Conservation (phyloP, 2,797 vertebrate genomes). For the Hipposideros larvatus region DNA sequence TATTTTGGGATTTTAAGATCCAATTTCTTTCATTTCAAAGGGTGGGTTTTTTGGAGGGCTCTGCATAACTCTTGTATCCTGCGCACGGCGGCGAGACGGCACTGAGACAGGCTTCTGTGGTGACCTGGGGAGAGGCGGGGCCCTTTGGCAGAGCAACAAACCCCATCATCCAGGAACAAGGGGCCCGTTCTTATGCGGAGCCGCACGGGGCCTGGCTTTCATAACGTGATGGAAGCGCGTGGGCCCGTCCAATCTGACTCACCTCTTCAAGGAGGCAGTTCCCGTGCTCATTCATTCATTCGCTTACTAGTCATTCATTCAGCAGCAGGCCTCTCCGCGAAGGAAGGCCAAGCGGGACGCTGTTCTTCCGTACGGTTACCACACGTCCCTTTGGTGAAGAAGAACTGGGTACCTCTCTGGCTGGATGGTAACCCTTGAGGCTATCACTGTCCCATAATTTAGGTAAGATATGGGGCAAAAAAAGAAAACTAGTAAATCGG, state of each 20-base stretch:
- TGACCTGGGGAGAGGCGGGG: constrained; percentile 85
- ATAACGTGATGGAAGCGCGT: constrained; percentile 75
- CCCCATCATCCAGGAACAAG: constrained; percentile 88
- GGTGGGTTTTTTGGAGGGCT: constrained; percentile 82
- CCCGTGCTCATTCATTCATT: constrained; percentile 1
- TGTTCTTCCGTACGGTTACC: rapidly evolving
- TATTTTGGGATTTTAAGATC: constrained; percentile 91
- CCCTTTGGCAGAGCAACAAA: constrained; percentile 85
- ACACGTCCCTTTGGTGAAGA: background rate
- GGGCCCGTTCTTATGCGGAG: constrained; percentile 85
- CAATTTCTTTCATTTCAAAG: constrained; percentile 89
- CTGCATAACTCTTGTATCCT: constrained; percentile 76
- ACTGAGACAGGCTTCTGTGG: constrained; percentile 84
- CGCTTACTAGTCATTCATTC: constrained; percentile 53
- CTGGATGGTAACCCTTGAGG: rapidly evolving
- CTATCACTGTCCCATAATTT: background rate
- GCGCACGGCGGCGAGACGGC: constrained; percentile 82
- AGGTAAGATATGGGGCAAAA: background rate
- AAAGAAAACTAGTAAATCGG: background rate
- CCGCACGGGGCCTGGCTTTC: constrained; percentile 68
- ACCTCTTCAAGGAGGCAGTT: constrained; percentile 60
- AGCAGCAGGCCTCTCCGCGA: background rate
- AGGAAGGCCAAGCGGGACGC: rapidly evolving
- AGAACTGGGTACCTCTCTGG: rapidly evolving
- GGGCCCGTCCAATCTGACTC: constrained; percentile 70